Evolutionary conservation across 92 coral and sea anemone species (phyloP).

Genomic region (Zoanthus gigantus): DNA sequence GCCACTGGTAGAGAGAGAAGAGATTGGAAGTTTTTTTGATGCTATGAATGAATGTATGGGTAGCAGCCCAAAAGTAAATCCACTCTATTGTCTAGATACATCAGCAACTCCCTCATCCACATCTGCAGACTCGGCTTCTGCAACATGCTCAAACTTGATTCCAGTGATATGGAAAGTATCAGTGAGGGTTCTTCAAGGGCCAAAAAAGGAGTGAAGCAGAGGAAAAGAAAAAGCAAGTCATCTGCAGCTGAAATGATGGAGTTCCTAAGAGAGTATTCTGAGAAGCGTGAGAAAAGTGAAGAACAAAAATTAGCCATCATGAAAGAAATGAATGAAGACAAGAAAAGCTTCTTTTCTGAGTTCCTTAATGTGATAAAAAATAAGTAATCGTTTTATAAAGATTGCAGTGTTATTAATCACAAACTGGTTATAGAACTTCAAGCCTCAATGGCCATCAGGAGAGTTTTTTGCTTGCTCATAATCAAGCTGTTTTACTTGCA

Average conservation of each 20-base stretch:
- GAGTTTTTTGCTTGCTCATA: constrained; percentile 11
- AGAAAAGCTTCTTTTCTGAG: constrained; percentile 5
- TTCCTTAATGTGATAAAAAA: constrained; percentile 8
- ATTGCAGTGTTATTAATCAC: background rate
- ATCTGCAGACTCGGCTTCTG: constrained; percentile 9
- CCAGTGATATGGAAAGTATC: constrained; percentile 7
- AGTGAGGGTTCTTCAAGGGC: constrained; percentile 10
- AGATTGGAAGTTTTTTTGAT: constrained; percentile 6
- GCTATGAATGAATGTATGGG: constrained; percentile 11
- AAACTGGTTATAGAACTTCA: constrained; percentile 5
- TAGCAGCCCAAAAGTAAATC: constrained; percentile 8
- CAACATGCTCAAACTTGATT: constrained; percentile 13
- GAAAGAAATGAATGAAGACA: constrained; percentile 18
- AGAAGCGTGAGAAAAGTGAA: constrained; percentile 21
- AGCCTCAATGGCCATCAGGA: constrained; percentile 15
- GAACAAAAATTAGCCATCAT: constrained; percentile 2
- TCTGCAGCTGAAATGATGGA: constrained; percentile 22
- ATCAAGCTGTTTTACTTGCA: constrained; percentile 11
- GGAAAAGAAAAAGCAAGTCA: constrained; percentile 11
- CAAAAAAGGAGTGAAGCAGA: background rate
- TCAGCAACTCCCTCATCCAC: constrained; percentile 10
- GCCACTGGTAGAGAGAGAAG: constrained; percentile 16
- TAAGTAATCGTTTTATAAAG: constrained; percentile 11
- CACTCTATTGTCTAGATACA: constrained; percentile 10
- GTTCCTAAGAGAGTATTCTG: constrained; percentile 1